Base-by-base conservation (phyloP, 2,797 vertebrate species). In the Sebastes elongatus region DNA sequence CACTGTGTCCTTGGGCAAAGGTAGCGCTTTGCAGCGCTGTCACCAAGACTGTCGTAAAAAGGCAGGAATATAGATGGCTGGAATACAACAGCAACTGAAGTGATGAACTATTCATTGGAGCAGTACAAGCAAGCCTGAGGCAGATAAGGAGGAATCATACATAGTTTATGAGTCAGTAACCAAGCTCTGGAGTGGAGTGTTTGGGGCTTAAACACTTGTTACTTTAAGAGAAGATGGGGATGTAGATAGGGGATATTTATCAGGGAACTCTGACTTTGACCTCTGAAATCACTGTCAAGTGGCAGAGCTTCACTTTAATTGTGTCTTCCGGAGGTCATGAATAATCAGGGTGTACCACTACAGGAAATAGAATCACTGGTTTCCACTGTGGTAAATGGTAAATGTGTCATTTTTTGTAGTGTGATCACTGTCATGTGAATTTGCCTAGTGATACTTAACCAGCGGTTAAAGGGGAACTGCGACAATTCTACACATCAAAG, bases 101-200 rank as follows among this genome's bases (percentile, higher is more conserved):
- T 85, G 81, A 90, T 90, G 78, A 89, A 88, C 56, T 92, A 84
- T 92, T 93, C 88, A 91, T 82, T 84, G 79, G 74, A 84, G 81
- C 79, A 66, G 81, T 82, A 88, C 89, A 85, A 87, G 81, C 86
- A 78, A 66, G 88, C 86, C 85, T 7, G 42, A 57, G 88, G 84
- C 79, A 80, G 90, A 90, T 86, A 85, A 82, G 85, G 53, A 74
- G 49, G 55, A 83, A 69, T 75, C 74, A 77, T 88, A 74, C 89
- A 87, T 81, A 82, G 80, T 92, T 90, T 89, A 93, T 84, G 78
- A 88, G 83, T 71, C 63, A 46, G 82, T 80, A 85, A 79, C 67
- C 20, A 20, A 64, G 72, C 61, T 65, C 61, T 33, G 79, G 57
- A 74, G 64, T 30, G 76, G 33, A 77, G 79, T 57, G 60, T 72